Evolutionary conservation across 2,113 vertebrate genomes (phyloP), one percentile per base, ranked within the genome.

Genomic region (Tinamus guttatus): DNA sequence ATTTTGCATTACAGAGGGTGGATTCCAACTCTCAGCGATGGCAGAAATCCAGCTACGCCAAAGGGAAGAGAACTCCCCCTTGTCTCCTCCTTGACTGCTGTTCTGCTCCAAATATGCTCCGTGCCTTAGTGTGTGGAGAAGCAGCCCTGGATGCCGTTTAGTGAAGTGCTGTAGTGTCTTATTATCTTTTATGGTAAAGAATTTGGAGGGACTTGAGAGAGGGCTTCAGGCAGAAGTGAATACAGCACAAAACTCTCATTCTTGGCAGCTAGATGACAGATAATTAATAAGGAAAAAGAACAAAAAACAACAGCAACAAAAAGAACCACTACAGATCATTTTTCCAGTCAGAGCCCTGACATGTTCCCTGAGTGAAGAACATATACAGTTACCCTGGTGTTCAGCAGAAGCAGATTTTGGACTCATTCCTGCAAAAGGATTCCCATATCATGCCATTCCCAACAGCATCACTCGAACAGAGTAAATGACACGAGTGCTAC

Each of bases 141-240:
- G 69, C 21, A 75, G 76, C 51, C 82, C 87, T 91, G 87, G 56
- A 83, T 87, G 82, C 7, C 60, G 38, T 65, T 93, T 83, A 80
- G 78, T 30, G 54, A 89, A 89, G 78, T n/a, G 58, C 78, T 92
- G 43, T 52, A 92, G 75, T 68, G 45, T 70, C 89, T 81, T 85
- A 77, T 83, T 75, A 90, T 91, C 91, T 92, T 87, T 93, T 93
- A 95, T 86, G 87, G 75, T 83, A 93, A 91, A 94, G 79, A 90
- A 94, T 81, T 95, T 93, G 87, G 84, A 95, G 79, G 45, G 78
- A 93, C 59, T 91, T 93, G 40, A 91, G 87, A 93, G 51, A 71
- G 51, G 82, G 11, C 56, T 93, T 78, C 38, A 24, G 51, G 56
- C 73, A 86, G 87, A 89, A 88, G 56, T 49, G 58, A 32, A 85